phyloP scores from a whole-genome alignment of 2,888 invertebrate species.

The Epinotia bilunana region DNA sequence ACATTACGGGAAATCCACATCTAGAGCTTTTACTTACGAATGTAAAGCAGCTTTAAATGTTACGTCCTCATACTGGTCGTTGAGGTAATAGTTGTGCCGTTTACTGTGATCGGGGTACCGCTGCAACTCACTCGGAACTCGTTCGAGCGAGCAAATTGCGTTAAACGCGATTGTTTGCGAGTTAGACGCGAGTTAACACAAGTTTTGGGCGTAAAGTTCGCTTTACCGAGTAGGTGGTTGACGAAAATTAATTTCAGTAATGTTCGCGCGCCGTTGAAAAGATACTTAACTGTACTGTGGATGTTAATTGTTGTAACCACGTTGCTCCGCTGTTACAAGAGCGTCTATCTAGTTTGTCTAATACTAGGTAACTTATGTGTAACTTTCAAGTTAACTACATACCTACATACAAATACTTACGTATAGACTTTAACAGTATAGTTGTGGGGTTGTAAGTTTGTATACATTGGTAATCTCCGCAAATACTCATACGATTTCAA shows the following conservation, averaged over 20 bases:
- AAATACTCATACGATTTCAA: too few species aligned
- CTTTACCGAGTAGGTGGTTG: slow-evolving; percentile 42
- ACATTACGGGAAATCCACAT: not conserved
- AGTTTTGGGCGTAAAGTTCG: slow-evolving; percentile 50
- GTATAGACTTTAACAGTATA: too few species aligned
- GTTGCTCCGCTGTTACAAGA: not conserved
- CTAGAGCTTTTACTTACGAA: not conserved
- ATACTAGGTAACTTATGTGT: not conserved
- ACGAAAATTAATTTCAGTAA: slow-evolving; percentile 44
- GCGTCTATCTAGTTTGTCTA: not conserved
- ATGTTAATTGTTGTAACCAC: not conserved
- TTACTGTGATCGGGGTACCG: slow-evolving; percentile 30
- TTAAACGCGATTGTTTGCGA: slow-evolving; percentile 65
- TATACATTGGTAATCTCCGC: too few species aligned
- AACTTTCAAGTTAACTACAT: not conserved
- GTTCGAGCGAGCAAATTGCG: slow-evolving; percentile 53
- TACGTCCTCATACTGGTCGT: slow-evolving; percentile 4
- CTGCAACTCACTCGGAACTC: slow-evolving; percentile 40
- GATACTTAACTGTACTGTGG: slow-evolving; percentile 19
- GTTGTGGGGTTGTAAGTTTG: too few species aligned
- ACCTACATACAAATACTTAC: too few species aligned
- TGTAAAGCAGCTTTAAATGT: not conserved
- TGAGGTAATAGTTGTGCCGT: not conserved
- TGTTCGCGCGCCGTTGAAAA: slow-evolving; percentile 30
- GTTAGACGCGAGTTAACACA: slow-evolving; percentile 60